A percentile compares a stretch with the other conserved stretches of the same genome.
These are phyloP conservation scores for Troides oblongomaculatus DNA, from an alignment of 2,888 invertebrate genomes.

Conservation along the genomic window DNA sequence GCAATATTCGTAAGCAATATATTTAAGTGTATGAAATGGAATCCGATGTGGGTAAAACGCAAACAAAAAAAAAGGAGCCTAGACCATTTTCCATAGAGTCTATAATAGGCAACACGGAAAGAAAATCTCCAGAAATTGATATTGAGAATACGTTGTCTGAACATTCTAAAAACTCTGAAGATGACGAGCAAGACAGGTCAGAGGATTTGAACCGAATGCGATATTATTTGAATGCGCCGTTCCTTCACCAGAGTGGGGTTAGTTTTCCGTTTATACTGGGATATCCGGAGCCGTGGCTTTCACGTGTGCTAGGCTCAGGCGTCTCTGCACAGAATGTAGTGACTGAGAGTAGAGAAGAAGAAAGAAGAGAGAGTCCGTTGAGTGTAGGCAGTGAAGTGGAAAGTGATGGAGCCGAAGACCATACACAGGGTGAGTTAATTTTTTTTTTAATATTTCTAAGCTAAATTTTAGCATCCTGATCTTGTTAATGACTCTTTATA, in stretches of 20 bases:
- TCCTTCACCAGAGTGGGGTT: conserved; percentile 68
- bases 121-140: conserved; percentile 74
- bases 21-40: conserved; percentile 49
- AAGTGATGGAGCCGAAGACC: conserved; percentile 69
- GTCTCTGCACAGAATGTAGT: conserved; percentile 44
- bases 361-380: conserved; percentile 71
- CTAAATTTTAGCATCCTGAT: neutral
- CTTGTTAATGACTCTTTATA: too few species aligned
- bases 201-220: conserved; percentile 67
- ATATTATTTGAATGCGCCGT: conserved; percentile 70
- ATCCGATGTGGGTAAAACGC: conserved; percentile 58
- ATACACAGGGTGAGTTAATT: conserved; percentile 60
- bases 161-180: conserved; percentile 66
- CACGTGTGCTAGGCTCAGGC: conserved; percentile 55
- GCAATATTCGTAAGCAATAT: conserved; percentile 25
- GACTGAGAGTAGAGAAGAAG: conserved; percentile 53
- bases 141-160: conserved; percentile 70
- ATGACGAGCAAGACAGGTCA: conserved; percentile 60
- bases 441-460: neutral
- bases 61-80: conserved; percentile 70
- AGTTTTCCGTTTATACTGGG: conserved; percentile 70
- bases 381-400: conserved; percentile 73
- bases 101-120: conserved; percentile 68
- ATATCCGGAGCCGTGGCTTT: conserved; percentile 72
- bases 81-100: conserved; percentile 83